phyloP scores from a whole-genome alignment of 2,113 vertebrate species.

The Atherinomorus stipes region DNA sequence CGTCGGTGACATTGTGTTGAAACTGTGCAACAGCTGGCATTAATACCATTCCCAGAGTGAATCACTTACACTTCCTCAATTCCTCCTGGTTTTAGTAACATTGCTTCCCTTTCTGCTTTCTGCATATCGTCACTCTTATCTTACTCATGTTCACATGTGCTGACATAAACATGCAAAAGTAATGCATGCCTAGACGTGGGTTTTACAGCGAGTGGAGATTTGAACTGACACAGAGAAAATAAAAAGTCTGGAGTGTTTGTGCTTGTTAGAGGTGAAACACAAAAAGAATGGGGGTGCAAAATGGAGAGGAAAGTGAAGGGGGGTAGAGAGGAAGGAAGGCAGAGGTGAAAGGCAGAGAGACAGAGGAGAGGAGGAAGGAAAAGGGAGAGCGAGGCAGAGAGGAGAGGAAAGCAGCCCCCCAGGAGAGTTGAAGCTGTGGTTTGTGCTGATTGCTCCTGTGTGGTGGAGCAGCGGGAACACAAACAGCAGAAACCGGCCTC shows the following conservation, averaged over 20 bases:
- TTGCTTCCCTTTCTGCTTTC: constrained; percentile 54
- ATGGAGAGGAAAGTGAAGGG: constrained; percentile 41
- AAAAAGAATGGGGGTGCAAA: constrained; percentile 14
- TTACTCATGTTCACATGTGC: constrained; percentile 23
- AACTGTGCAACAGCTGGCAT: constrained; percentile 46
- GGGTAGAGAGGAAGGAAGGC: constrained; percentile 60
- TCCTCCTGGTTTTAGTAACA: constrained; percentile 23
- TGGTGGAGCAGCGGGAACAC: constrained; percentile 13
- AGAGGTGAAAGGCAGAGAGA: constrained; percentile 67
- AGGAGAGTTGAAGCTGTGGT: constrained; percentile 27
- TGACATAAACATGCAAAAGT: not conserved
- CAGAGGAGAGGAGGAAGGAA: constrained; percentile 62
- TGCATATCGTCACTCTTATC: not conserved
- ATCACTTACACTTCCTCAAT: constrained; percentile 64
- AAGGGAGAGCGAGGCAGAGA: constrained; percentile 48
- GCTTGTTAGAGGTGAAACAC: constrained; percentile 4
- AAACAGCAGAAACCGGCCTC: not conserved
- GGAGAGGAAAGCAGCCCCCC: constrained; percentile 53
- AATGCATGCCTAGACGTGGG: too few relatives aligned
- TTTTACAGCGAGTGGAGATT: not conserved
- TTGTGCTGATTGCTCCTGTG: constrained; percentile 29
- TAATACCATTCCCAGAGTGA: constrained; percentile 31
- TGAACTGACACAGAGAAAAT: not conserved
- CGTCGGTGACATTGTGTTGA: constrained; percentile 3
- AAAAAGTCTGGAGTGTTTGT: constrained; percentile 26